phyloP scores from a whole-genome alignment of 2,113 vertebrate genomes.

The Zapus hudsonius region DNA sequence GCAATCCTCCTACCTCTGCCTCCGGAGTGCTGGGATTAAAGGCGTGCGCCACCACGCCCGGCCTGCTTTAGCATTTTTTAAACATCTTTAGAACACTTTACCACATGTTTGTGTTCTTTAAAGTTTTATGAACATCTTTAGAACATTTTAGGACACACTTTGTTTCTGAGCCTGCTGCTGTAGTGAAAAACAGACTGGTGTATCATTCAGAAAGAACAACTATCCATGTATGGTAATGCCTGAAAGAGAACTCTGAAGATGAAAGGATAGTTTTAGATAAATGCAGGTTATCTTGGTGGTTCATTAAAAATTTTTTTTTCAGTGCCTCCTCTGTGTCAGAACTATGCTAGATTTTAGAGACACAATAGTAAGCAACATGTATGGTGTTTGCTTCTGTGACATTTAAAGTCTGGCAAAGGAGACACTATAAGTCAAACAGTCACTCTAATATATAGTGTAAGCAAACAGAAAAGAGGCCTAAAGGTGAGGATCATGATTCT shows the following conservation, averaged over 20 bases:
- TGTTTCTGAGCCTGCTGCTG: slow-evolving; percentile 34
- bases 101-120: slow-evolving; percentile 46
- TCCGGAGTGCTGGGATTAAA: too few relatives aligned
- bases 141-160: slow-evolving; percentile 36
- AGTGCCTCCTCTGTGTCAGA: neutral
- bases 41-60: too few relatives aligned
- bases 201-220: slow-evolving; percentile 6
- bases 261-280: slow-evolving; percentile 21
- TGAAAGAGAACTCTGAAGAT: neutral
- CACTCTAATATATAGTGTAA: neutral
- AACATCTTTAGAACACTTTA: slow-evolving; percentile 60
- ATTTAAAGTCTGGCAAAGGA: slow-evolving; percentile 21
- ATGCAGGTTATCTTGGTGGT: slow-evolving; percentile 17
- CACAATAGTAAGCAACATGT: neutral
- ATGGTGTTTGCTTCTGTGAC: neutral
- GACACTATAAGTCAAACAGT: neutral
- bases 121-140: slow-evolving; percentile 55
- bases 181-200: slow-evolving; percentile 37
- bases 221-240: neutral
- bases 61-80: slow-evolving; percentile 56
- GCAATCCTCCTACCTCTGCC: too few relatives aligned
- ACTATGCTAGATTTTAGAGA: neutral
- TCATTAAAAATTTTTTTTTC: neutral
- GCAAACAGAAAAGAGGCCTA: slow-evolving; percentile 30
- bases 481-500: slow-evolving; percentile 24